Conservation (phyloP, 1,140 invertebrate genomes). For the Ephestia elutella region DNA sequence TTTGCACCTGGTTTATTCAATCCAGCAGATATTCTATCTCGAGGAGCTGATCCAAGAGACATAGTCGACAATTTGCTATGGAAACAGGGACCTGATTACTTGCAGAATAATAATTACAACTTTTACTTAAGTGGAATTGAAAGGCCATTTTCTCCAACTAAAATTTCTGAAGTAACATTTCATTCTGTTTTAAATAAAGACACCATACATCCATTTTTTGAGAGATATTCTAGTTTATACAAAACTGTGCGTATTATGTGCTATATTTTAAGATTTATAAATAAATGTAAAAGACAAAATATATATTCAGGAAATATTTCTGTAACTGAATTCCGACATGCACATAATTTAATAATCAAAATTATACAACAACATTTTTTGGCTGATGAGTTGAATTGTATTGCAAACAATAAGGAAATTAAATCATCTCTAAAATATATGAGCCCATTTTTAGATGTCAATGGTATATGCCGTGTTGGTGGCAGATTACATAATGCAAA, state of each 20-base stretch:
- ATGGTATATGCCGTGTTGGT: slow-evolving; percentile 27
- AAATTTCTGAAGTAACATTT: background rate
- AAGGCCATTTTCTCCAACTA: background rate
- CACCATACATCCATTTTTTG: too few species aligned
- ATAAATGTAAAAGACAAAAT: slow-evolving; percentile 8
- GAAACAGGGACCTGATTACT: slow-evolving; percentile 14
- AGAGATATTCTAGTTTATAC: background rate
- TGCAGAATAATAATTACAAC: slow-evolving; percentile 5
- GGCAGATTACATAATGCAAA: slow-evolving; percentile 23
- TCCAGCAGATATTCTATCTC: slow-evolving; percentile 14
- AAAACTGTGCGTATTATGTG: slow-evolving; percentile 6
- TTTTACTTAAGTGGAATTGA: background rate
- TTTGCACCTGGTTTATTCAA: slow-evolving; percentile 4
- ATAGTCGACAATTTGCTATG: slow-evolving; percentile 8
- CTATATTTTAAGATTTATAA: slow-evolving; percentile 8
- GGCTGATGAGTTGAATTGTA: background rate
- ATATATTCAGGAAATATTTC: background rate
- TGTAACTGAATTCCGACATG: background rate
- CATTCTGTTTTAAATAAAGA: background rate
- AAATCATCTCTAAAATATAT: slow-evolving; percentile 4
- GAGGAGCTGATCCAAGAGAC: slow-evolving; percentile 10
- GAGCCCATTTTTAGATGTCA: slow-evolving; percentile 7
- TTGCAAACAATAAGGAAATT: background rate
- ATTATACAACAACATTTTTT: slow-evolving; percentile 7
- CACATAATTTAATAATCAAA: background rate